Percentiles rank a stretch among this genome's conserved stretches.
Evolutionary conservation across 1,140 invertebrate genomes (phyloP).

Genomic region (Tetraneura akinire): DNA sequence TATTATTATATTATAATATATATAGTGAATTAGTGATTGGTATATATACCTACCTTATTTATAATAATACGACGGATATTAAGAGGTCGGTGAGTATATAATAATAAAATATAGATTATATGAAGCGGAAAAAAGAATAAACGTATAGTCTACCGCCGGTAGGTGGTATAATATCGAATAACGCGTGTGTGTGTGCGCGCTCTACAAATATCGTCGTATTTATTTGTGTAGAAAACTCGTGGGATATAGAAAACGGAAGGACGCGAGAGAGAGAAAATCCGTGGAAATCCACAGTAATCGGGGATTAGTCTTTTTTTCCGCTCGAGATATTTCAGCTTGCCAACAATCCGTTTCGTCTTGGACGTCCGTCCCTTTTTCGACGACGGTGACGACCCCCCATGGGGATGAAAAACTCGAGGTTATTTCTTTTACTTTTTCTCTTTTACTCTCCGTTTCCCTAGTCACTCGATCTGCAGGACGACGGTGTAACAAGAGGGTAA

Average conservation of each 20-base stretch:
- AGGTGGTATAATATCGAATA: background rate
- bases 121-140: no score
- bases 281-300: conserved; percentile 48
- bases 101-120: background rate
- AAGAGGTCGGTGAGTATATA: background rate
- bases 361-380: conserved; percentile 39
- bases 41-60: no score
- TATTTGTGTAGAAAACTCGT: conserved; percentile 22
- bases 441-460: background rate
- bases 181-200: no score
- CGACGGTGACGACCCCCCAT: background rate
- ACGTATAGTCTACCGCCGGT: no score
- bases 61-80: no score
- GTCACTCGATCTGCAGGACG: background rate
- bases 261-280: conserved; percentile 27
- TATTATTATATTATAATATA: no score
- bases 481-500: conserved; percentile 40
- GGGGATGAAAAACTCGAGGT: conserved; percentile 52
- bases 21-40: no score
- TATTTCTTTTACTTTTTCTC: conserved; percentile 54
- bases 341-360: conserved; percentile 48
- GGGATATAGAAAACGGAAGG: background rate
- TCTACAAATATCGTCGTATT: conserved; percentile 1
- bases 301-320: conserved; percentile 48
- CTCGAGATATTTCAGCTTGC: conserved; percentile 41